Evolutionary conservation across 2,113 vertebrate species (phyloP), one percentile per base, ranked within the genome.

Genomic region (Mellivora capensis): DNA sequence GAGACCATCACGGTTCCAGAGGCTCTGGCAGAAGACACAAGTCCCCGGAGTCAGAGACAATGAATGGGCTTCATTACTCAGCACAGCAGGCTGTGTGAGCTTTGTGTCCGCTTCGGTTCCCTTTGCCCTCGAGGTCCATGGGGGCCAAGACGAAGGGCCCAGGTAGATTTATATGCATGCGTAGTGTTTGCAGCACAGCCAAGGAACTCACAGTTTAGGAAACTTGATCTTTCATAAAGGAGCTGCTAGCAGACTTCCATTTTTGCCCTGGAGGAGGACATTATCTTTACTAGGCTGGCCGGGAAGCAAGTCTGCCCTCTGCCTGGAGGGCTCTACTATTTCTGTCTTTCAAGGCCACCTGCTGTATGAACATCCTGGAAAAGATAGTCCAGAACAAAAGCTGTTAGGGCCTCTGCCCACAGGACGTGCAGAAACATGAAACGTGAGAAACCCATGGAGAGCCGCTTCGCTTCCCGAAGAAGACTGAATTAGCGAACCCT

Each of bases 91-190:
- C 20, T 20, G 37, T 3, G 0, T 11, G 74, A n/a, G n/a, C 79
- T 76, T 76, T 47, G 34, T 54, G 49, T 52, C 25, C 0, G 31
- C 44, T 20, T 7, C 4, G 4, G 2, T 1, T 44, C 17, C 10
- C 3, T 10, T 74, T 47, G 61, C 31, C 31, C 34, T 25, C 10
- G 10, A 29, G 42, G 20, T 29, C 18, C 8, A 0, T 1, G 8
- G 42, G 29, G 34, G 2, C 6, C 6, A 31, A 4, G 18, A 2
- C 4, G 0, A 21, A 27, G 7, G 88, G 39, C 23, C 25, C 5
- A 42, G 34, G 20, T 21, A 17, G 18, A 25, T n/a, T 34, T 34
- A 7, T 3, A 12, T 4, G 3, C 14, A 12, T 4, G 3, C 14
- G 0, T 21, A 31, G 74, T 18, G 20, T 21, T 62, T 39, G 17